Conservation (phyloP, 1,140 invertebrate species). For the Ceratina japonica region DNA sequence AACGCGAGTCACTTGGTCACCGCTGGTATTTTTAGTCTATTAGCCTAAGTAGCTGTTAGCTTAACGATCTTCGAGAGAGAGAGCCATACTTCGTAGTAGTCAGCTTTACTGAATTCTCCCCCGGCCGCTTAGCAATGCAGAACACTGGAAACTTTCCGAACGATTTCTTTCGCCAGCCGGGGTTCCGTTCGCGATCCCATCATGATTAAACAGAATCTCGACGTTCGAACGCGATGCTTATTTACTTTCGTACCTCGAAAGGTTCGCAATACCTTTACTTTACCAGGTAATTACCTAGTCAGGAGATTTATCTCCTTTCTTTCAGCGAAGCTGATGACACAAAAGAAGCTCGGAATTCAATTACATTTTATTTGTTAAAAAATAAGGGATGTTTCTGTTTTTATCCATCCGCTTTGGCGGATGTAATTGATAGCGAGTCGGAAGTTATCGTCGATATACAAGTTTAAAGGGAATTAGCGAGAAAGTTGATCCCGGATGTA, state of each 20-base stretch:
- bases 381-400: too few relatives aligned
- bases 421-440: too few relatives aligned
- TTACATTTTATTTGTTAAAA: too few relatives aligned
- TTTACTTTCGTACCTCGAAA: background rate
- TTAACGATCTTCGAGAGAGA: conserved; percentile 30
- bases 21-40: conserved; percentile 32
- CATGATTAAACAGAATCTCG: conserved; percentile 14
- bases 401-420: too few relatives aligned
- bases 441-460: too few relatives aligned
- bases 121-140: conserved; percentile 29
- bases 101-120: background rate
- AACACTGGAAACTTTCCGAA: conserved; percentile 24
- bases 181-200: background rate
- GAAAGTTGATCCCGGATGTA: too few relatives aligned
- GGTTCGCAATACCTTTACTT: background rate
- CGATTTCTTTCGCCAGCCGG: conserved; percentile 25
- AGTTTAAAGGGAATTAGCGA: too few relatives aligned
- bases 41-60: conserved; percentile 8
- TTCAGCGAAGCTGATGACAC: too few relatives aligned
- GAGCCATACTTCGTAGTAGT: conserved; percentile 1
- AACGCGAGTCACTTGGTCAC: background rate
- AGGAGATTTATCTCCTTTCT: background rate
- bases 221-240: background rate
- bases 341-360: too few relatives aligned
- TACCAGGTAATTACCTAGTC: conserved; percentile 7